Evolutionary conservation across 1,140 invertebrate species (phyloP).

Genomic region (Eupeodes corollae): DNA sequence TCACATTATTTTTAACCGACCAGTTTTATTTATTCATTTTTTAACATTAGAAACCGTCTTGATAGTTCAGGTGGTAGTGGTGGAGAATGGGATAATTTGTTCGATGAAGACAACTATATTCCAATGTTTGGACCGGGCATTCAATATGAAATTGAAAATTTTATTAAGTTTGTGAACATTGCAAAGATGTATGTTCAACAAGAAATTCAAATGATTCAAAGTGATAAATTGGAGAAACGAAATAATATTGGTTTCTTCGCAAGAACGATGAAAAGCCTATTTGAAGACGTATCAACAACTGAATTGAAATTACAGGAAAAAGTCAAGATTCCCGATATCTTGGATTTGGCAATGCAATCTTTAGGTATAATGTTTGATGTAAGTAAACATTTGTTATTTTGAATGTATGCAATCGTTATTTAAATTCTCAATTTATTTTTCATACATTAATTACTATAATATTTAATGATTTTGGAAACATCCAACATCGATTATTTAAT

Average conservation of each 20-base stretch:
- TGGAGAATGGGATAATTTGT: conserved; percentile 8
- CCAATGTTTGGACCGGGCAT: conserved; percentile 28
- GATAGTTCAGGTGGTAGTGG: background rate
- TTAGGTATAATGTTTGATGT: conserved; percentile 46
- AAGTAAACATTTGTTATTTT: conserved; percentile 7
- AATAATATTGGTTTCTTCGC: conserved; percentile 25
- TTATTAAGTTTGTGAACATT: conserved; percentile 24
- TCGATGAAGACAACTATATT: conserved; percentile 23
- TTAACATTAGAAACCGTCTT: no score
- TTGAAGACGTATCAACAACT: conserved; percentile 35
- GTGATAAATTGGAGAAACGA: conserved; percentile 20
- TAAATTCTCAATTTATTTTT: no score
- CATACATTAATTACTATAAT: no score
- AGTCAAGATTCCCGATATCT: conserved; percentile 43
- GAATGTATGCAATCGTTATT: no score
- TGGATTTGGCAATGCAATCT: conserved; percentile 44
- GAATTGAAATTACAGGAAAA: conserved; percentile 47
- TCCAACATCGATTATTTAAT: no score
- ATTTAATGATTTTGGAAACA: no score
- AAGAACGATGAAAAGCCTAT: conserved; percentile 33
- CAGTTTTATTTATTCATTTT: no score
- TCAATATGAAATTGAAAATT: conserved; percentile 18
- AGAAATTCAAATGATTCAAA: conserved; percentile 20
- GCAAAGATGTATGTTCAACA: conserved; percentile 12
- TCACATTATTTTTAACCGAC: no score